Conservation (phyloP, 2,888 invertebrate species). For the Megastigmus dorsalis region DNA sequence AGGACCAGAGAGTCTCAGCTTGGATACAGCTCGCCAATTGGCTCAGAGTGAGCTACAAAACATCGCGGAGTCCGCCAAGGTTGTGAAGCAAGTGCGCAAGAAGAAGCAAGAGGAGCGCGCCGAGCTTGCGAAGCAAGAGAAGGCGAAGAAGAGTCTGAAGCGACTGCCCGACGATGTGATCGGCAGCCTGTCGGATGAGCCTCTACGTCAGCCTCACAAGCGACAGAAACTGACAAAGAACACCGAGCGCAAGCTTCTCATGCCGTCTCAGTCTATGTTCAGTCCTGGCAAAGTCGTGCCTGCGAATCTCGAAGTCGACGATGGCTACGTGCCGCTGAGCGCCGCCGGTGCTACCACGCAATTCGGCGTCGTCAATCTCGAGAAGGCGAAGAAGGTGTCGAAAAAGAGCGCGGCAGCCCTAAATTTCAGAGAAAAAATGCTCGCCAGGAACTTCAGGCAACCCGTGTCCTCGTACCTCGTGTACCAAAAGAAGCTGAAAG, state of each 20-base stretch:
- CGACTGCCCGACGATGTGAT: conserved; percentile 63
- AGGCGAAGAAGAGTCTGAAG: conserved; percentile 55
- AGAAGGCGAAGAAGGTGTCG: conserved; percentile 57
- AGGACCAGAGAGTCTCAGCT: conserved; percentile 47
- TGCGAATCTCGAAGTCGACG: conserved; percentile 43
- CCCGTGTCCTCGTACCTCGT: conserved; percentile 62
- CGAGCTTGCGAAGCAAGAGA: conserved; percentile 29
- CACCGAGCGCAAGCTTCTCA: neutral
- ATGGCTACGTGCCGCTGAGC: conserved; percentile 58
- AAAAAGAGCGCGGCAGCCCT: conserved; percentile 54
- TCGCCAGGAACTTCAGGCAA: conserved; percentile 64
- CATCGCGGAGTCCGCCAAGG: conserved; percentile 25
- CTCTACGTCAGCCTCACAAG: conserved; percentile 55
- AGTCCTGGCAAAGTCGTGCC: conserved; percentile 24
- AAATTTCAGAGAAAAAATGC: conserved; percentile 64
- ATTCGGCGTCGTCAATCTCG: conserved; percentile 63
- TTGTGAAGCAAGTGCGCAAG: conserved; percentile 39
- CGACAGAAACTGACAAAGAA: conserved; percentile 46
- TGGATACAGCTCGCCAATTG: conserved; percentile 38
- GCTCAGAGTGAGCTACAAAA: conserved; percentile 45
- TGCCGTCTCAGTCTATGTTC: conserved; percentile 58
- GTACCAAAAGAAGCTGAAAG: conserved; percentile 64
- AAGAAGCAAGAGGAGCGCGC: conserved; percentile 46
- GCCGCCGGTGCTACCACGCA: conserved; percentile 64
- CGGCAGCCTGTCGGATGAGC: conserved; percentile 60